Percentiles rank a stretch among this genome's conserved stretches.
phyloP scores from a whole-genome alignment of 2,113 vertebrate species.

The Sebastes schlegelii region DNA sequence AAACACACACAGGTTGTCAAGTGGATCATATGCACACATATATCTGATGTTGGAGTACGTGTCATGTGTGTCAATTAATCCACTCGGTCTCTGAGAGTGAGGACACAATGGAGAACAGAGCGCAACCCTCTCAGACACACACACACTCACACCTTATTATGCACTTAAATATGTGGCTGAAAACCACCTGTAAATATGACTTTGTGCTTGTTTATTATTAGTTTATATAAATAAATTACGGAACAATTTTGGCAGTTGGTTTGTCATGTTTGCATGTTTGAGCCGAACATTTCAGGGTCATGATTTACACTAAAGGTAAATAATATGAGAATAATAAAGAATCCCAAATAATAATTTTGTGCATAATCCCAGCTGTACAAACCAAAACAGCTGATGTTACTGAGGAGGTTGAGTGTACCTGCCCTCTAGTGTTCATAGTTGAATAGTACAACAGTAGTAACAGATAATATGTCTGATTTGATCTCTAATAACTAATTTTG shows the following conservation, averaged over 20 bases:
- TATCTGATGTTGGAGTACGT: slow-evolving; percentile 31
- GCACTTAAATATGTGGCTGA: neutral
- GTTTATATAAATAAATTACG: neutral
- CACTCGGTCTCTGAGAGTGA: neutral
- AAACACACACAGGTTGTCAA: slow-evolving; percentile 55
- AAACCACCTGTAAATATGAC: neutral
- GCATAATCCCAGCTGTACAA: neutral
- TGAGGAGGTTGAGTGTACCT: slow-evolving; percentile 3
- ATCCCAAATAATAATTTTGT: no score
- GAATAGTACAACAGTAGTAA: neutral
- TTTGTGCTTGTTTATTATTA: neutral
- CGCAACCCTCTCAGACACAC: neutral
- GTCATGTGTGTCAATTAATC: slow-evolving; percentile 31
- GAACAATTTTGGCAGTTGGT: neutral
- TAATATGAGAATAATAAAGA: neutral
- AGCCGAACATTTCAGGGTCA: neutral
- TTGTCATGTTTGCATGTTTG: neutral
- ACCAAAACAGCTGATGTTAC: neutral
- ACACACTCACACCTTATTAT: neutral
- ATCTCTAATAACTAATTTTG: no score
- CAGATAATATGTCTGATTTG: no score
- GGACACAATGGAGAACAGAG: slow-evolving; percentile 6
- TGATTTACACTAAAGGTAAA: neutral
- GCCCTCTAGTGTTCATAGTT: slow-evolving; percentile 54
- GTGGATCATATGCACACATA: slow-evolving; percentile 30